Conservation (phyloP, 2,888 invertebrate species). For the Notocelia uddmanniana region DNA sequence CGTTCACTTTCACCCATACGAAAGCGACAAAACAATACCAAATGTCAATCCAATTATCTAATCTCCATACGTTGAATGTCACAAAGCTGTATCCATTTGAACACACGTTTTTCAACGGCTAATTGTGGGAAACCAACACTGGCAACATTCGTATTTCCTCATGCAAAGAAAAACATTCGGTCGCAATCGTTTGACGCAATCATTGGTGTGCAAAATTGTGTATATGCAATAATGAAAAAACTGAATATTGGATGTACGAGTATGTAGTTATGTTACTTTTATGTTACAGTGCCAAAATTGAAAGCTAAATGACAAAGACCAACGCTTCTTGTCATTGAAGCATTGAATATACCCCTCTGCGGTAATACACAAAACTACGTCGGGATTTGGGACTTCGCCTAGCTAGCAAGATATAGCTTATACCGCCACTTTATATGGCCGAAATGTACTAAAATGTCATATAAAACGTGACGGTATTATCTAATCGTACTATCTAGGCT, state of each 20-base stretch:
- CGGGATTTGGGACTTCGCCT: no score
- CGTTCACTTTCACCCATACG: constrained; percentile 34
- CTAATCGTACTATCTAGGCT: no score
- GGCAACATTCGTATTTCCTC: not conserved
- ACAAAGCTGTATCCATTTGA: not conserved
- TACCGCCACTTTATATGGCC: no score
- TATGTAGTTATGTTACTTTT: no score
- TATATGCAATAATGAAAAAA: not conserved
- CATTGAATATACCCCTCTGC: no score
- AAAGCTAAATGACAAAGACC: no score
- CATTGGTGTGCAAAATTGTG: not conserved
- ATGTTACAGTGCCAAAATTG: no score
- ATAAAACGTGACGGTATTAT: no score
- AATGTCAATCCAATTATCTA: constrained; percentile 39
- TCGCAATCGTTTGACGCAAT: constrained; percentile 11
- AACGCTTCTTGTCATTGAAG: no score
- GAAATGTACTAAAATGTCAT: no score
- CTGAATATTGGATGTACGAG: not conserved
- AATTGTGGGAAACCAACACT: constrained; percentile 25
- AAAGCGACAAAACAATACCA: constrained; percentile 33
- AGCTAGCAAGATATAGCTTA: no score
- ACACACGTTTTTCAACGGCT: constrained; percentile 23
- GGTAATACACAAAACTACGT: no score
- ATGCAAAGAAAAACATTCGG: constrained; percentile 13
- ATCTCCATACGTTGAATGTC: constrained; percentile 31